Evolutionary conservation across 1,140 invertebrate species (phyloP), one percentile per base, ranked within the genome.

Genomic region (Holotrichia oblita): DNA sequence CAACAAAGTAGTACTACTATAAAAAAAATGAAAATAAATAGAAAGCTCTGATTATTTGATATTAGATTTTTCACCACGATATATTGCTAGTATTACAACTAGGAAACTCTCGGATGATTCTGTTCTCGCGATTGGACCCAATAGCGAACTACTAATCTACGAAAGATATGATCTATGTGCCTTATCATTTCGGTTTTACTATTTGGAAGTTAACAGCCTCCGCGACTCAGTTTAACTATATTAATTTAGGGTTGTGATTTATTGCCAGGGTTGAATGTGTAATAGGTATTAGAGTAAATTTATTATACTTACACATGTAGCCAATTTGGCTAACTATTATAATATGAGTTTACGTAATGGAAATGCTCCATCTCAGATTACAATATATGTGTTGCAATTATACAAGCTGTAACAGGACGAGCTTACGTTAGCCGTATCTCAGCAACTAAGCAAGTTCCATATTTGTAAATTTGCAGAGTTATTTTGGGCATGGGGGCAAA

Each of bases 181-280:
- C 8, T 69, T 69, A 69, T 69, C 61, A 69, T 69, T 69, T 69
- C 12, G 61, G 61, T 69, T 69, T 69, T 69, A 69, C 17, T 69
- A 69, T 69, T 27, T 69, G 22, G 22, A 69, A 69, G 61, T 69
- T 69, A 69, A 69, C 61, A 69, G 61, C 12, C 22, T 34, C 61
- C 61, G 27, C 61, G 22, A 34, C 17, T 22, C 61, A 69, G 61
- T 69, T 69, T 69, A 24, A 69, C 61, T 69, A 69, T 69, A 69
- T 69, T 69, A 69, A 69, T 69, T 69, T 22, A 69, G 61, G 61
- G 7, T 22, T 27, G 8, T 69, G 61, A 69, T 69, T 69, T 69
- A 69, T 69, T 8, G 61, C 61, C 17, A 22, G 61, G 61, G 61
- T 69, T 69, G 27, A 69, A 69, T 69, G 61, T 69, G 61, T 69